These are phyloP conservation scores for Amphipyra berbera DNA, from an alignment of 2,888 invertebrate species.

Conservation along the genomic window DNA sequence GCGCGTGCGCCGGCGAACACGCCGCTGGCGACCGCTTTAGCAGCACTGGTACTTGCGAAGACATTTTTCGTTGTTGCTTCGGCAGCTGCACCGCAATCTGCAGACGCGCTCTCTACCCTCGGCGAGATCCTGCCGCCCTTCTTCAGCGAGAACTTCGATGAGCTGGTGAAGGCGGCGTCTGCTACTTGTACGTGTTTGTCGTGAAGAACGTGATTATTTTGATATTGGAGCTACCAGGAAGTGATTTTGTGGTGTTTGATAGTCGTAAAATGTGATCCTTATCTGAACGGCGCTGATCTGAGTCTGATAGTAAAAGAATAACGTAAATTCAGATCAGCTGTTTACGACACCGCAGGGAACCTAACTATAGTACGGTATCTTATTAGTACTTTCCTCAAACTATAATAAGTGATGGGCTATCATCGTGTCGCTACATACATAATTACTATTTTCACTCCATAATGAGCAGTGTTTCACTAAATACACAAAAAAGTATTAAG, in stretches of 20 bases:
- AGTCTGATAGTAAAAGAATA: no score
- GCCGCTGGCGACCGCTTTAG: conserved; percentile 27
- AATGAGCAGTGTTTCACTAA: no score
- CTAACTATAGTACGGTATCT: no score
- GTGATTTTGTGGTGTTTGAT: conserved; percentile 10
- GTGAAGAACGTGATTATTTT: conserved; percentile 1
- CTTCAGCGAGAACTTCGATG: conserved; percentile 66
- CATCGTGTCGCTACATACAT: no score
- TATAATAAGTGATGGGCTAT: no score
- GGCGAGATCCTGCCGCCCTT: conserved; percentile 66
- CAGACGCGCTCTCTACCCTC: conserved; percentile 62
- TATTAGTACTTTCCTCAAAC: no score
- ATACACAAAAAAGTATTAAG: no score
- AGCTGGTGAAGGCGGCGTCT: conserved; percentile 70
- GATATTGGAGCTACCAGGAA: neutral
- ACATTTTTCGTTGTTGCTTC: conserved; percentile 24
- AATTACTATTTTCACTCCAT: no score
- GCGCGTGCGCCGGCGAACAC: conserved; percentile 33
- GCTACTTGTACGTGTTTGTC: conserved; percentile 68
- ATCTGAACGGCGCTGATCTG: neutral
- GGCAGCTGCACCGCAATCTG: conserved; percentile 25
- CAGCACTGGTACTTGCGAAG: conserved; percentile 12
- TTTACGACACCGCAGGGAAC: no score
- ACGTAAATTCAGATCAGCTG: no score
- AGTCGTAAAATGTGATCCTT: neutral